Evolutionary conservation across 2,113 vertebrate species (phyloP).

Genomic region (Dissostichus mawsoni): DNA sequence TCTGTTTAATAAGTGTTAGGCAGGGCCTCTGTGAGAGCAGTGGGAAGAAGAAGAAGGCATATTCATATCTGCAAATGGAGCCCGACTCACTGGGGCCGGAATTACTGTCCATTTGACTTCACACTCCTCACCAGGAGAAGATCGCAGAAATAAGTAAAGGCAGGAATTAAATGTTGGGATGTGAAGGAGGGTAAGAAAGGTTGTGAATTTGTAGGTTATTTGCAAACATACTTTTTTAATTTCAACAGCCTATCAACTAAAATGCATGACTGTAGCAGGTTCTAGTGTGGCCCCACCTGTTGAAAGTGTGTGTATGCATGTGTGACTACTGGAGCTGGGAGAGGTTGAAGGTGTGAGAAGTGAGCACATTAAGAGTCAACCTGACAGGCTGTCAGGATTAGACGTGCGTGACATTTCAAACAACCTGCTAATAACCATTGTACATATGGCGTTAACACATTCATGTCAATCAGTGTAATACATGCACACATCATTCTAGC

Average conservation of each 20-base stretch:
- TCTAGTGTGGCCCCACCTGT: constrained; percentile 53
- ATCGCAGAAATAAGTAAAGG: neutral
- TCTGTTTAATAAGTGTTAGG: constrained; percentile 78
- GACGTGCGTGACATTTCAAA: constrained; percentile 52
- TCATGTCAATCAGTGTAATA: constrained; percentile 11
- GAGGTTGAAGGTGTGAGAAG: constrained; percentile 47
- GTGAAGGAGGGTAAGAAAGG: too few species aligned
- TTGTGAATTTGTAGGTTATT: neutral
- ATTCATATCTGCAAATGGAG: constrained; percentile 54
- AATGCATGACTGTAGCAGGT: neutral
- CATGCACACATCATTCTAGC: neutral
- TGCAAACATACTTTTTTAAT: neutral
- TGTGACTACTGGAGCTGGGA: neutral
- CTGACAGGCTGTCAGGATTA: constrained; percentile 58
- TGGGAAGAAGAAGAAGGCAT: constrained; percentile 1
- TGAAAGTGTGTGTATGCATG: constrained; percentile 33
- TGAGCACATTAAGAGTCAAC: constrained; percentile 61
- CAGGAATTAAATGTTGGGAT: neutral
- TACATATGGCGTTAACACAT: constrained; percentile 27
- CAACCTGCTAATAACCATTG: constrained; percentile 46
- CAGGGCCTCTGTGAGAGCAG: constrained; percentile 50
- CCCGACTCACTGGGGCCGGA: constrained; percentile 37
- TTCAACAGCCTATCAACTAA: neutral
- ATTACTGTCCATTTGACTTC: constrained; percentile 65
- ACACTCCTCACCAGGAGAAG: constrained; percentile 19